Base-by-base conservation (phyloP, 2,113 vertebrate genomes). In the Typhlomys cinereus region DNA sequence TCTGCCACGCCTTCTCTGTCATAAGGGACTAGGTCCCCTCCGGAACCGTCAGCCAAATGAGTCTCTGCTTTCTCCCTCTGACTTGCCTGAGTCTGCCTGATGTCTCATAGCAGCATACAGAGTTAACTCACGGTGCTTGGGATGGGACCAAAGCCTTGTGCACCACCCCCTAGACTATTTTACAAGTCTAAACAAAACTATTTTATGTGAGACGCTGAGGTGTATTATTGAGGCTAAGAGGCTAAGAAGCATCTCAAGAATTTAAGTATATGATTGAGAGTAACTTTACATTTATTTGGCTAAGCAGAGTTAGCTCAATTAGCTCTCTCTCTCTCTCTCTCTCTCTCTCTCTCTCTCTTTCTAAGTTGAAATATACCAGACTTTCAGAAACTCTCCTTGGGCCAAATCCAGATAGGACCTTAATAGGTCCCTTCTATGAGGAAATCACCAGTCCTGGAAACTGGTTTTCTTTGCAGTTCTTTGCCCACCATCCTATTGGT, bases 361-460 rank as follows among this genome's bases (percentile, higher is more conserved):
- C 20, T 95, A 74, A 89, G 79, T 61, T 34, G 73, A 88, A 88
- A 84, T 93, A 4, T 74, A 1, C 1, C 70, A 44, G 66, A 64
- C 79, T 95, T 94, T 92, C 82, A 91, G 92, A 96, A 93, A 92
- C 88, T 59, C 93, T 67, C 76, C 89, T 95, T 96, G 91, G 96
- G 62, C 90, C 52, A 44, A 20, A 0, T 70, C 66, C 50, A 90
- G 91, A 46, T 23, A 4, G 66, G 80, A 96, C 73, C 89, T 98
- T 96, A 98, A 97, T 95, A 94, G 91, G 69, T 91, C 95, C 59
- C 96, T 98, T 97, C 92, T 97, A 31, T 20, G 66, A 90, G 89
- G 92, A 96, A 85, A 70, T 83, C 88, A 69, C 90, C 94, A 67
- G 92, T 96, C 1, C 27, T 62, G 89, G 93, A 97, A 97, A 88